Percentiles rank a stretch among this genome's conserved stretches.
phyloP scores from a whole-genome alignment of 2,888 invertebrate genomes.

The Lasioglossum marginatum region DNA sequence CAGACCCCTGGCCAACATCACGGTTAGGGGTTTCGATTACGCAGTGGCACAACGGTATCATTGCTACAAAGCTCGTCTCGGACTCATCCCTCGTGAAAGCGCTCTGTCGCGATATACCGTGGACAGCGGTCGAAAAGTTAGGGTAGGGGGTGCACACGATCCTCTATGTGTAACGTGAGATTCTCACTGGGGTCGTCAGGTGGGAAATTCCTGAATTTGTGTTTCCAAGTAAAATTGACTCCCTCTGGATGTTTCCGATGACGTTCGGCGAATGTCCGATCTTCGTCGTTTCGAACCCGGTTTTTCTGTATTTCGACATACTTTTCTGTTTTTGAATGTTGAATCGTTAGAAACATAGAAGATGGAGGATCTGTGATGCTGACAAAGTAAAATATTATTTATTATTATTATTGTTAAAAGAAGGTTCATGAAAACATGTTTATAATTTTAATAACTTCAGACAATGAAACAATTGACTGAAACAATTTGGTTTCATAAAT shows the following conservation, averaged over 20 bases:
- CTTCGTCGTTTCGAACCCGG: not conserved
- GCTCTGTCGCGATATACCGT: slow-evolving; percentile 37
- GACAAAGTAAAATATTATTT: not conserved
- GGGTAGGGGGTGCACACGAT: slow-evolving; percentile 41
- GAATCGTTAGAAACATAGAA: not conserved
- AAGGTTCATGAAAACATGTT: not conserved
- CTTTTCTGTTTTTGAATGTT: not conserved
- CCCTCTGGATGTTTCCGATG: not conserved
- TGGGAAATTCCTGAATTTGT: slow-evolving; percentile 62
- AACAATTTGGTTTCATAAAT: too few species aligned
- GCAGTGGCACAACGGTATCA: slow-evolving; percentile 79
- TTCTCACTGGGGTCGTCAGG: slow-evolving; percentile 50
- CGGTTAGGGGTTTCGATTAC: slow-evolving; percentile 77
- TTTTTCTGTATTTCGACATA: not conserved
- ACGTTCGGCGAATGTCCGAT: not conserved
- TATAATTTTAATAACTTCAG: not conserved
- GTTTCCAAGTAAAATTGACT: slow-evolving; percentile 33
- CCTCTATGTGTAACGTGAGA: slow-evolving; percentile 76
- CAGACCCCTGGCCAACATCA: slow-evolving; percentile 56
- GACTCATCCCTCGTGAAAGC: slow-evolving; percentile 48
- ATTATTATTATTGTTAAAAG: not conserved
- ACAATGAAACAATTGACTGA: too few species aligned
- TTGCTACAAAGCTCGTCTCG: slow-evolving; percentile 78
- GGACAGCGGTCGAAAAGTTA: slow-evolving; percentile 46
- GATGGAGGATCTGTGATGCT: too few species aligned